Conservation (phyloP, 1,140 invertebrate genomes). For the Pachyrhynchus sulphureomaculatus region DNA sequence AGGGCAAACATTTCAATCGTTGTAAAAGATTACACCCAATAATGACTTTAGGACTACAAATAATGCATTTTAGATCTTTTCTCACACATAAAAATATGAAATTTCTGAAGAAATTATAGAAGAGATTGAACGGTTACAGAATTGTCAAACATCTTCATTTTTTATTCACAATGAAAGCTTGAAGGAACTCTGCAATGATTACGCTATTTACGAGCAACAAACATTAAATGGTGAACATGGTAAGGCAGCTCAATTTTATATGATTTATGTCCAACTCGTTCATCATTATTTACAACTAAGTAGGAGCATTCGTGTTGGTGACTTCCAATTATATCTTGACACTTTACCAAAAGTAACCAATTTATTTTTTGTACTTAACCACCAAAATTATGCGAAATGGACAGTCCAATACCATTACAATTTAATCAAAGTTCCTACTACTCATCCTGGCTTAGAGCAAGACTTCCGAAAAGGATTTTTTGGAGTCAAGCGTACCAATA, state of each 20-base stretch:
- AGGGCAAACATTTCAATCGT: slow-evolving; percentile 22
- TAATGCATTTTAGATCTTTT: slow-evolving; percentile 50
- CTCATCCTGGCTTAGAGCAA: slow-evolving; percentile 35
- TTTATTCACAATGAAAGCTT: slow-evolving; percentile 36
- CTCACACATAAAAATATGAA: slow-evolving; percentile 30
- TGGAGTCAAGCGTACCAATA: slow-evolving; percentile 34
- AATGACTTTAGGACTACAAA: slow-evolving; percentile 49
- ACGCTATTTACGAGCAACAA: slow-evolving; percentile 30
- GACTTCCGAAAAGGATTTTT: slow-evolving; percentile 30
- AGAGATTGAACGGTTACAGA: slow-evolving; percentile 24
- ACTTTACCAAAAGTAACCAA: slow-evolving; percentile 29
- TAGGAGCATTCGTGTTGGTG: slow-evolving; percentile 38
- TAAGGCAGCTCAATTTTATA: slow-evolving; percentile 47
- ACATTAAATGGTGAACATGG: slow-evolving; percentile 40
- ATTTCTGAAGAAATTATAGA: slow-evolving; percentile 26
- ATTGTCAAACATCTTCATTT: slow-evolving; percentile 23
- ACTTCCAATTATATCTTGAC: slow-evolving; percentile 36
- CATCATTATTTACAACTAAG: slow-evolving; percentile 37
- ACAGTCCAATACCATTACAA: slow-evolving; percentile 30
- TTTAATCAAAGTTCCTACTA: slow-evolving; percentile 26
- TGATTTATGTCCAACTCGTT: slow-evolving; percentile 26
- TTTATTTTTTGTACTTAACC: slow-evolving; percentile 30
- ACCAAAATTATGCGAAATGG: slow-evolving; percentile 33
- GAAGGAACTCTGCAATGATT: slow-evolving; percentile 28
- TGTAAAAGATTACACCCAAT: slow-evolving; percentile 54